These are phyloP conservation scores for Parnassius apollo DNA, from an alignment of 2,888 invertebrate genomes.

Conservation along the genomic window DNA sequence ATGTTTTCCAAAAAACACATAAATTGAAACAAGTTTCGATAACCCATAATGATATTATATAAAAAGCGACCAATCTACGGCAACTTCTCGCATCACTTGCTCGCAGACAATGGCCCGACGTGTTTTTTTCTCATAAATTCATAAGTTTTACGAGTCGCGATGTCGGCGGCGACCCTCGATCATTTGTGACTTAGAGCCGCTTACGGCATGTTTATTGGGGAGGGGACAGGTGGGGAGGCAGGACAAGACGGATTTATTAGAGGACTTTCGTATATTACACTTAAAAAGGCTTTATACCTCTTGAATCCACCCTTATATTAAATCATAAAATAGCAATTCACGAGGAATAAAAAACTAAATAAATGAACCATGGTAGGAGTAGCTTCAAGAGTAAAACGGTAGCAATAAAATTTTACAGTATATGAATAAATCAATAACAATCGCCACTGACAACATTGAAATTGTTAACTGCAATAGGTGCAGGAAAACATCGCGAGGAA, in stretches of 20 bases:
- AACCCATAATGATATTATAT: neutral
- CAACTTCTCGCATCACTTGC: neutral
- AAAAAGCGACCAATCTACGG: neutral
- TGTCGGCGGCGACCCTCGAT: constrained; percentile 22
- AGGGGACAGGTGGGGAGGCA: constrained; percentile 38
- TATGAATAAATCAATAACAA: too few relatives aligned
- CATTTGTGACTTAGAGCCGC: constrained; percentile 30
- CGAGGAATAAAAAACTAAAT: too few relatives aligned
- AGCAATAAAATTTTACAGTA: too few relatives aligned
- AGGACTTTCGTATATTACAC: constrained; percentile 8
- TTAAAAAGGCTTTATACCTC: neutral
- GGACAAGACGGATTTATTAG: constrained; percentile 15
- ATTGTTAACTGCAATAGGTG: too few relatives aligned
- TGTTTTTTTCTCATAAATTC: constrained; percentile 50
- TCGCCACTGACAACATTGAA: too few relatives aligned
- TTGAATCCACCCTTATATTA: too few relatives aligned
- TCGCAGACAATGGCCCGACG: constrained; percentile 15
- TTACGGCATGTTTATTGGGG: constrained; percentile 51
- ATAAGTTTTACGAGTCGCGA: constrained; percentile 52
- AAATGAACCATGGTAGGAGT: too few relatives aligned
- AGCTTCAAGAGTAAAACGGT: too few relatives aligned
- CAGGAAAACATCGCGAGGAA: too few relatives aligned
- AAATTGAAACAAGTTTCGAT: neutral
- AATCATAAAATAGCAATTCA: too few relatives aligned
- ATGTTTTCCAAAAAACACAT: neutral